Base-by-base conservation (phyloP, 2,797 vertebrate species). In the Aeoliscus strigatus region DNA sequence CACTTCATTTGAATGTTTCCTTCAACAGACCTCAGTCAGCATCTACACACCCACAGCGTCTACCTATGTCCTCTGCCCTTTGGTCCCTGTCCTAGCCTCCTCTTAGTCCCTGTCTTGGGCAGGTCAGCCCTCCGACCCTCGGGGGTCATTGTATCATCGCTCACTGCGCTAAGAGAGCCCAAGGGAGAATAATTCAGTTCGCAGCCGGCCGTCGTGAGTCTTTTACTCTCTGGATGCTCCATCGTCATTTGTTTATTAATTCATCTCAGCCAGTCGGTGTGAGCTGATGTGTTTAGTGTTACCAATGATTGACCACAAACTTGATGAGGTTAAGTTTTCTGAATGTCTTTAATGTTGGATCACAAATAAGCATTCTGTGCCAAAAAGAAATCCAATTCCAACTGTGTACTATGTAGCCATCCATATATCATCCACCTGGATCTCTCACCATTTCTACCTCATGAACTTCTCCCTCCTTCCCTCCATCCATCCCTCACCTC, bases 131-230 rank as follows among this genome's bases (percentile, higher is more conserved):
- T 75, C 67, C 79, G 70, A 82, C 77, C 70, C 28, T 1, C 3
- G 8, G 8, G 8, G 79, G 75, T 77, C 72, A 5, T 43, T 36
- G 48, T 35, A 27, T 74, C 79, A 81, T 89, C 82, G 76, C 66
- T 83, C 77, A 72, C 38, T 49, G 51, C 60, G 55, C 53, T 57
- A 75, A 71, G 32, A 74, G 42, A 55, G 67, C 53, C 41, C 66
- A 21, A 13, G 39, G 48, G 56, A 51, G 30, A 37, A 29, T 31
- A 4, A 15, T 27, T 47, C 14, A 46, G 31, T 60, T 62, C 52
- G 27, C 14, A 61, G 55, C 59, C 39, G 45, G 52, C 62, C 21
- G 51, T 48, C 38, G 6, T 28, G 8, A 23, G 31, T 43, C 14
- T 50, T 34, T 45, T 39, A 42, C 12, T 21, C 5, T 17, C 1